Percentiles rank a stretch among this genome's conserved stretches.
phyloP scores from a whole-genome alignment of 2,888 invertebrate species.

The Uropetala carovei region DNA sequence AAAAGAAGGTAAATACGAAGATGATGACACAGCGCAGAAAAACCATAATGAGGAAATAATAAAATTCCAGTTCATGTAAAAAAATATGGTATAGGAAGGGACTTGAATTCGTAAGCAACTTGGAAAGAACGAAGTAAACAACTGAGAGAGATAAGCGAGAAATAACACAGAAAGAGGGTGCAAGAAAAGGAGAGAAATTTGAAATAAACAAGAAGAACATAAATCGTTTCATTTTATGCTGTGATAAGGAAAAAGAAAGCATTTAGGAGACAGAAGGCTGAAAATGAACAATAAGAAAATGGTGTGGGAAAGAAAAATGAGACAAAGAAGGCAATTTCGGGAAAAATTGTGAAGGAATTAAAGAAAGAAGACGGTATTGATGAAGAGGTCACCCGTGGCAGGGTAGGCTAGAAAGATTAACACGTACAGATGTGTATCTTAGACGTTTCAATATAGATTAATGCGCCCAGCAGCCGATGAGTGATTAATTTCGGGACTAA shows the following conservation, averaged over 20 bases:
- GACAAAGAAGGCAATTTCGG: not conserved
- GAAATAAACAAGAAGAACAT: not conserved
- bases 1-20: not conserved
- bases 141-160: not conserved
- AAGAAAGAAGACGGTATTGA: not conserved
- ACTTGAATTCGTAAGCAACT: not conserved
- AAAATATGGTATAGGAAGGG: not conserved
- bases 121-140: not conserved
- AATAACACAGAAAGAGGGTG: not conserved
- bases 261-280: not conserved
- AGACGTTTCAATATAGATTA: slow-evolving; percentile 55
- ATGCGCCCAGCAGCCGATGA: slow-evolving; percentile 48
- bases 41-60: not conserved
- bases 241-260: not conserved
- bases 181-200: no score
- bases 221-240: not conserved
- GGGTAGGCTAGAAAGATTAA: slow-evolving; percentile 7
- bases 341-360: not conserved
- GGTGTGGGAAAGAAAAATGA: not conserved
- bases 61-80: not conserved
- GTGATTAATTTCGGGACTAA: slow-evolving; percentile 45
- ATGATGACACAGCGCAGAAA: not conserved
- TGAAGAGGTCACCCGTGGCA: not conserved
- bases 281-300: not conserved
- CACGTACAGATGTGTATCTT: slow-evolving; percentile 54